phyloP scores from a whole-genome alignment of 2,888 invertebrate genomes.

The Protonemura montana region DNA sequence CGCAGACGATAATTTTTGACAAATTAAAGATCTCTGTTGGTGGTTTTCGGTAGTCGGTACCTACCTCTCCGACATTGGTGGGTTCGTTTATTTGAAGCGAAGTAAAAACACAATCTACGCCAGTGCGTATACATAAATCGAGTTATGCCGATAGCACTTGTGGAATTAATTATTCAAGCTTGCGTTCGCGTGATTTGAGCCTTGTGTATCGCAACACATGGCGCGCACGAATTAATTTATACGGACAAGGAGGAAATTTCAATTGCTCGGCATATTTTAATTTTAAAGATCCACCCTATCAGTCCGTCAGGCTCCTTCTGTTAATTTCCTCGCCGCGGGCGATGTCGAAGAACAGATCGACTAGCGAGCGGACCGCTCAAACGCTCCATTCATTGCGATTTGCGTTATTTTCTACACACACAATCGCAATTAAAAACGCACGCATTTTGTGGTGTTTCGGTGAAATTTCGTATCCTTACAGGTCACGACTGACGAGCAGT shows the following conservation, averaged over 20 bases:
- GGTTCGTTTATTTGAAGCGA: neutral
- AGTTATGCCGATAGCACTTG: neutral
- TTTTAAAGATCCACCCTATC: slow-evolving; percentile 12
- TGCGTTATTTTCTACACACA: neutral
- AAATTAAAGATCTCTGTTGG: neutral
- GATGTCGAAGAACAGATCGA: neutral
- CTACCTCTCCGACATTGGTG: neutral
- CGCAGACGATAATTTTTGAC: neutral
- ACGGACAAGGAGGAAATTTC: slow-evolving; percentile 15
- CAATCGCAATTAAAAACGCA: neutral
- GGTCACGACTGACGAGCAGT: neutral
- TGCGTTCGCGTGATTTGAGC: neutral
- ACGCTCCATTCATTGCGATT: neutral
- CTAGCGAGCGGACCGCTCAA: neutral
- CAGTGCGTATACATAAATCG: neutral
- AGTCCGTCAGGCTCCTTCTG: neutral
- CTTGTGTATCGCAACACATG: slow-evolving; percentile 24
- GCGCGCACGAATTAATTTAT: neutral
- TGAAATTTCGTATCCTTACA: neutral
- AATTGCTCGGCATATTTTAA: slow-evolving; percentile 23
- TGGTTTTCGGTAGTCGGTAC: neutral
- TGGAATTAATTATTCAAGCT: neutral
- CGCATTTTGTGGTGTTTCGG: neutral
- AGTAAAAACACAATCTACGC: neutral
- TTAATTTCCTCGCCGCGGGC: neutral